phyloP scores from a whole-genome alignment of 1,140 invertebrate species.

The Nomia melanderi region DNA sequence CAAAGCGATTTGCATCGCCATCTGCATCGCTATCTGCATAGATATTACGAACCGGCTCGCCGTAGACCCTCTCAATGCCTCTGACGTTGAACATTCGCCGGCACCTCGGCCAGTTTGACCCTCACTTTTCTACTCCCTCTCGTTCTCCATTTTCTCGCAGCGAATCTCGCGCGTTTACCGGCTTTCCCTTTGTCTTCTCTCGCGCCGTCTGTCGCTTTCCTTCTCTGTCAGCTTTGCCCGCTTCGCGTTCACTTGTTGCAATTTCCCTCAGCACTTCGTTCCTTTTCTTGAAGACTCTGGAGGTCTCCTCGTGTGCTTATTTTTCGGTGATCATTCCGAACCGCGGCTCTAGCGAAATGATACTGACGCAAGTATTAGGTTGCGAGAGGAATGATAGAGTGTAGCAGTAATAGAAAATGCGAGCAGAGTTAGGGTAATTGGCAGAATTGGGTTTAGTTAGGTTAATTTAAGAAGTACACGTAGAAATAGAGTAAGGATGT shows the following conservation, averaged over 20 bases:
- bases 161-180: neutral
- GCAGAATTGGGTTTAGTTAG: too few relatives aligned
- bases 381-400: too few relatives aligned
- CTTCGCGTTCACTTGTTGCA: neutral
- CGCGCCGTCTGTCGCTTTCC: neutral
- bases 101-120: neutral
- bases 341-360: too few relatives aligned
- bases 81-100: conserved; percentile 17
- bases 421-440: too few relatives aligned
- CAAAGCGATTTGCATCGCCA: conserved; percentile 64
- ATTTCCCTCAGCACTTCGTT: neutral
- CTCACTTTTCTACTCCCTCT: neutral
- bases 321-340: too few relatives aligned
- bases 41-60: conserved; percentile 48
- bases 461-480: too few relatives aligned
- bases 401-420: too few relatives aligned
- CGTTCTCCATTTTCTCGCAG: neutral
- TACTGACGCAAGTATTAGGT: too few relatives aligned
- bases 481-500: too few relatives aligned
- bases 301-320: too few relatives aligned
- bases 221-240: neutral
- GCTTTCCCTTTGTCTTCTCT: neutral
- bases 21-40: conserved; percentile 66
- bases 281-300: too few relatives aligned
- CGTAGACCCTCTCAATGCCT: conserved; percentile 36